Evolutionary conservation across 1,140 invertebrate genomes (phyloP), one percentile per base, ranked within the genome.

Genomic region (Stegodyphus mimosarum): DNA sequence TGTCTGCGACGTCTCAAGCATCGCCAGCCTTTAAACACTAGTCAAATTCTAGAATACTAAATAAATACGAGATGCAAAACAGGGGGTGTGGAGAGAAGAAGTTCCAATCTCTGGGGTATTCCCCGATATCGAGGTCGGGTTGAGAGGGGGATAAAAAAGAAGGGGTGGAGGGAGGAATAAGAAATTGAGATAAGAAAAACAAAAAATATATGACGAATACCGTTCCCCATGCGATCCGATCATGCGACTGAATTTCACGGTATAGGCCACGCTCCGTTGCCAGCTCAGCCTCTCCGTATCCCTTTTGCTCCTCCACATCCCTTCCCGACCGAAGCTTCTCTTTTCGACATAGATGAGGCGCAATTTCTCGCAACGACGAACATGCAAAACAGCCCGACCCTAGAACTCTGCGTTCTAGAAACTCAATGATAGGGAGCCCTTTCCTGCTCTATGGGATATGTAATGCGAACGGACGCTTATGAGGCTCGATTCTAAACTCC

Each of bases 391-490:
- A 84, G 81, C 60, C 33, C n/a, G 49, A 55, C 81, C 51, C 10
- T 48, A 10, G 77, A 79, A 66, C 53, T 55, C 75, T 48, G 64
- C 75, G 66, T 77, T 66, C 60, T 15, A 80, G 69, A 73, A 78
- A 50, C 74, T 66, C 74, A 64, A 64, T 63, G 63, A 77, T 66
- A 66, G 69, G 69, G 69, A 50, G 49, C 70, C 80, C 67, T 69
- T 69, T 72, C 48, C 52, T 83, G 80, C 80, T 83, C 80, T 83
- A 83, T 83, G 80, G 71, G 80, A 83, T 83, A 72, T 66, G 80
- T 83, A 83, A 83, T 83, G 80, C 60, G 80, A 83, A 83, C 70
- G 80, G 80, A 83, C 80, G 80, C 80, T 83, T 83, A 83, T 83
- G 80, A 83, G 80, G 72, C 70, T 74, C 71, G 80, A 83, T 74